Conservation (phyloP, 2,888 invertebrate species). For the Tigriopus californicus region DNA sequence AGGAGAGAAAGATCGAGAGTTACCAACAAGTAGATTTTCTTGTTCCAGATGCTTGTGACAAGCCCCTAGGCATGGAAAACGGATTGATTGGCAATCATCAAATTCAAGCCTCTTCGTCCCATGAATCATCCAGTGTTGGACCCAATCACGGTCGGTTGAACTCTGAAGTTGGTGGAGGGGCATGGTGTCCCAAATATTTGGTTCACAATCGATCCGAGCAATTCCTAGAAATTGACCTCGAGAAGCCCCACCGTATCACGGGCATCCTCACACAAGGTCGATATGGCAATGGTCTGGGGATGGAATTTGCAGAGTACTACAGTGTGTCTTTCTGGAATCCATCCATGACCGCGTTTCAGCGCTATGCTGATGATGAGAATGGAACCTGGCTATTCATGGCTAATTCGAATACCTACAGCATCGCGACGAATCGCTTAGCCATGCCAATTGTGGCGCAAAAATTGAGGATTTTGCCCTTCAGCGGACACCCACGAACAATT, state of each 20-base stretch:
- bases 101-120: slow-evolving; percentile 64
- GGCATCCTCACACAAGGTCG: background rate
- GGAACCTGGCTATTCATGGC: no score
- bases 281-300: background rate
- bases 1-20: no score
- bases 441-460: no score
- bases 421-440: no score
- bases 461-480: no score
- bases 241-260: no score
- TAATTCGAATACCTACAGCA: no score
- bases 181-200: slow-evolving; percentile 6
- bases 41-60: slow-evolving; percentile 49
- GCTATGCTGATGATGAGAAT: no score
- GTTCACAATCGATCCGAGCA: background rate
- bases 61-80: slow-evolving; percentile 67
- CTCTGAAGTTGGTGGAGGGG: slow-evolving; percentile 12
- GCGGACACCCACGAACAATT: no score
- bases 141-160: slow-evolving; percentile 64
- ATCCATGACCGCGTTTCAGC: no score
- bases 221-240: background rate
- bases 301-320: background rate
- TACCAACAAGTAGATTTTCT: slow-evolving; percentile 21
- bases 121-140: slow-evolving; percentile 63
- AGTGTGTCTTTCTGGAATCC: no score
- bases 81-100: slow-evolving; percentile 58